phyloP scores from a whole-genome alignment of 2,797 vertebrate genomes.

The Alauda arvensis region DNA sequence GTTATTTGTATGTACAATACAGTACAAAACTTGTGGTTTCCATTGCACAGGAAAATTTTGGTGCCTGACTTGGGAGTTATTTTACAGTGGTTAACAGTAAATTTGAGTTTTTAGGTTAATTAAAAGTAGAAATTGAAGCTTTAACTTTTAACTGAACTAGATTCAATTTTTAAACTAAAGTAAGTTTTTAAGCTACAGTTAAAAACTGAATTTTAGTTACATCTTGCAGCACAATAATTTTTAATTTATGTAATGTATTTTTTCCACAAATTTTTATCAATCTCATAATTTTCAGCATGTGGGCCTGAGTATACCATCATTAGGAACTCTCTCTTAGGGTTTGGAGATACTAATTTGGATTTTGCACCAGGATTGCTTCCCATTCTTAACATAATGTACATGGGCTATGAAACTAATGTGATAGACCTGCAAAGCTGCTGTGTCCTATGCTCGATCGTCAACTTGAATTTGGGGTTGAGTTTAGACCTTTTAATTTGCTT shows the following conservation, averaged over 20 bases:
- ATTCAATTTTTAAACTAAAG: neutral
- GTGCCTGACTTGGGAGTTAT: neutral
- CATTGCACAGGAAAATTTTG: neutral
- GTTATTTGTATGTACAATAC: neutral
- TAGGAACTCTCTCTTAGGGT: neutral
- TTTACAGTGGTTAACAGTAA: neutral
- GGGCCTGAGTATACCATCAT: neutral
- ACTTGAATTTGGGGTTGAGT: neutral
- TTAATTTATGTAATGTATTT: neutral
- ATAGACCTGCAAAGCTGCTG: neutral
- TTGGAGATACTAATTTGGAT: neutral
- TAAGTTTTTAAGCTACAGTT: neutral
- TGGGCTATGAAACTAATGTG: neutral
- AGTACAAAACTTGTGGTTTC: neutral
- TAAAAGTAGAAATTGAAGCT: neutral
- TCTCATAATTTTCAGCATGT: neutral
- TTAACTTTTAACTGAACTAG: neutral
- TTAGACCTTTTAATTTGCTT: neutral
- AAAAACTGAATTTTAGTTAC: neutral
- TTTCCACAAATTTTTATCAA: neutral
- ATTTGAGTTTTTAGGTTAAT: neutral
- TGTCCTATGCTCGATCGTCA: neutral
- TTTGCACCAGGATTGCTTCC: neutral
- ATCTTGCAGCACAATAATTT: neutral
- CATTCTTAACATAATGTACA: neutral